Evolutionary conservation across 2,113 vertebrate species (phyloP).

Genomic region (Trichechus manatus): DNA sequence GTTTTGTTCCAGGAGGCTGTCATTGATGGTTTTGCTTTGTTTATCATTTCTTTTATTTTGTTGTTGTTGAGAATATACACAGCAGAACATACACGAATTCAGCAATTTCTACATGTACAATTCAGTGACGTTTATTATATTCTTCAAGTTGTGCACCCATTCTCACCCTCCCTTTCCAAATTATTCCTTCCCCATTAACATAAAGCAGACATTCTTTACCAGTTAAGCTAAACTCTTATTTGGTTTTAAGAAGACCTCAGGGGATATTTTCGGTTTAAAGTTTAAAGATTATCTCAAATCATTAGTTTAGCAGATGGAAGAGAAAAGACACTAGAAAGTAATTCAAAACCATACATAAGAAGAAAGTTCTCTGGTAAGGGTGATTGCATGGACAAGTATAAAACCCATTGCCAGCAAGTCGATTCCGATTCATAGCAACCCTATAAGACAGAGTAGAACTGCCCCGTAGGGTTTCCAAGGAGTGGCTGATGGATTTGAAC

Average conservation of each 20-base stretch:
- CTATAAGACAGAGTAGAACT: no score
- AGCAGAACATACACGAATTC: neutral
- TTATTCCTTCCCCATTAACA: neutral
- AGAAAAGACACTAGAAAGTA: neutral
- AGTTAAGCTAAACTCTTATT: neutral
- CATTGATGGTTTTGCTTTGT: neutral
- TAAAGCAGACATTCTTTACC: neutral
- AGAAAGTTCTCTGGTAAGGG: neutral
- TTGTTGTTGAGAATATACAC: neutral
- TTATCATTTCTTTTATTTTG: neutral
- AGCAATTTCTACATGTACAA: neutral
- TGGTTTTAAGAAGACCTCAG: neutral
- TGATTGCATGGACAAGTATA: neutral
- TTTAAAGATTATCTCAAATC: neutral
- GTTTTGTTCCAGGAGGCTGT: slow-evolving; percentile 17
- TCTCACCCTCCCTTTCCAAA: neutral
- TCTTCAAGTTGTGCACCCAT: neutral
- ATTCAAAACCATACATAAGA: neutral
- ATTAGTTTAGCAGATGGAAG: neutral
- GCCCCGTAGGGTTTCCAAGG: no score
- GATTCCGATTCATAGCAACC: no score
- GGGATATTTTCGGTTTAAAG: neutral
- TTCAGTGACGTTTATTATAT: neutral
- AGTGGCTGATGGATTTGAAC: no score
- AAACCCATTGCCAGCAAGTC: no score